Percentiles rank a stretch among this genome's conserved stretches.
phyloP scores from a whole-genome alignment of 2,113 vertebrate species.

The Dicentrarchus labrax region DNA sequence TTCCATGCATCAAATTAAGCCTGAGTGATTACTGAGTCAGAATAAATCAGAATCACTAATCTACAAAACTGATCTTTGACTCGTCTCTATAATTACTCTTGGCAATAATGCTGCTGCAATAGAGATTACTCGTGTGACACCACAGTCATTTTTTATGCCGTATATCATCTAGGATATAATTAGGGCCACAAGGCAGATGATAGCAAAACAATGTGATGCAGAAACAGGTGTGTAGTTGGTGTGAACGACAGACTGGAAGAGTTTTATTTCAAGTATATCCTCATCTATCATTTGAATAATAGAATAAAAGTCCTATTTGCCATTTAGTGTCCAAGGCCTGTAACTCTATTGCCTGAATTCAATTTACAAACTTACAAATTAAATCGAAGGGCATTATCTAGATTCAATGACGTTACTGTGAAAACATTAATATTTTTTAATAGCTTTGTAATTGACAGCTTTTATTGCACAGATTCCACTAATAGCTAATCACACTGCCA shows the following conservation, averaged over 20 bases:
- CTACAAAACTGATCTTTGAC: conserved; percentile 56
- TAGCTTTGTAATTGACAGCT: conserved; percentile 59
- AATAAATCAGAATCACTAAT: conserved; percentile 56
- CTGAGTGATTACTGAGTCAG: conserved; percentile 34
- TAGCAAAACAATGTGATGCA: conserved; percentile 20
- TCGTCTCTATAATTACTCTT: conserved; percentile 58
- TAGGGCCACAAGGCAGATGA: not conserved
- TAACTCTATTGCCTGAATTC: conserved; percentile 6
- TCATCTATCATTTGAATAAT: conserved; percentile 2
- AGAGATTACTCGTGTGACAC: conserved; percentile 36
- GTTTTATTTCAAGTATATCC: not conserved
- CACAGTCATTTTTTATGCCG: conserved; percentile 19
- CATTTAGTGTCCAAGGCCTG: conserved; percentile 14
- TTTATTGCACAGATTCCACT: conserved; percentile 84
- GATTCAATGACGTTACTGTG: conserved; percentile 29
- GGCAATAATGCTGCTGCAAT: conserved; percentile 32
- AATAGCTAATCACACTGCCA: conserved; percentile 75
- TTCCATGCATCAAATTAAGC: conserved; percentile 23
- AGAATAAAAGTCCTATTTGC: conserved; percentile 22
- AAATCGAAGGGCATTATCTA: conserved; percentile 20
- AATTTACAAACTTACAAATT: conserved; percentile 44
- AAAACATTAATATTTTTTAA: conserved; percentile 53
- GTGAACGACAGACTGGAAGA: not conserved
- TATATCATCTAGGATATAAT: conserved; percentile 40
- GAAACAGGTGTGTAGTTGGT: conserved; percentile 10